A percentile compares a stretch with the other conserved stretches of the same genome.
phyloP scores from a whole-genome alignment of 2,888 invertebrate genomes.

The Drosophila infuscata region DNA sequence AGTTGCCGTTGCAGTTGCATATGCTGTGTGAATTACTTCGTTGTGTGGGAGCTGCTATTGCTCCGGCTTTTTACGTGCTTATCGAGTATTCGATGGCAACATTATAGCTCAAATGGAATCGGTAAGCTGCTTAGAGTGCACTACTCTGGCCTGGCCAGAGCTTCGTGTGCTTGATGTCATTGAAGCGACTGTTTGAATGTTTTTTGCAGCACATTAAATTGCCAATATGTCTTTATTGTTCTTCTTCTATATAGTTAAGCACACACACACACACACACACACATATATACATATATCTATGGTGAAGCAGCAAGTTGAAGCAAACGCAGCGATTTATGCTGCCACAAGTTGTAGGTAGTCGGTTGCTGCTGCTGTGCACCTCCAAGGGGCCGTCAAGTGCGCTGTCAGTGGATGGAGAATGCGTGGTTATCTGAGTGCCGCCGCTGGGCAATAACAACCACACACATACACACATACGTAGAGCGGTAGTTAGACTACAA shows the following conservation, averaged over 20 bases:
- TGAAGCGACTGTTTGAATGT: constrained; percentile 53
- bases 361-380: constrained; percentile 11
- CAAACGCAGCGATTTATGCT: constrained; percentile 73
- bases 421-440: constrained; percentile 51
- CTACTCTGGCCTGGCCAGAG: constrained; percentile 32
- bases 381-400: constrained; percentile 30
- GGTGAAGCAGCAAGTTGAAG: constrained; percentile 27
- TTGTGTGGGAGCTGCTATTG: constrained; percentile 17
- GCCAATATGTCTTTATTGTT: constrained; percentile 76
- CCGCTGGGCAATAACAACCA: constrained; percentile 66
- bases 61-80: constrained; percentile 57
- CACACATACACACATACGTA: constrained; percentile 22
- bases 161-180: constrained; percentile 64
- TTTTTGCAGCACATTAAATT: constrained; percentile 73
- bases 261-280: not conserved
- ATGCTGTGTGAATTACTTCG: constrained; percentile 13
- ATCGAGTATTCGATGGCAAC: constrained; percentile 50
- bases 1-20: constrained; percentile 30
- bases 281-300: not conserved
- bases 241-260: constrained; percentile 2
- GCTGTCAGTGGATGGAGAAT: constrained; percentile 28
- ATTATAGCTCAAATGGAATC: constrained; percentile 36
- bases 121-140: constrained; percentile 65
- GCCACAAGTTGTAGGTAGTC: constrained; percentile 54
- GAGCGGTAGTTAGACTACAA: constrained; percentile 12